Conservation (phyloP, 2,797 vertebrate species). For the Poeciliopsis gracilis region DNA sequence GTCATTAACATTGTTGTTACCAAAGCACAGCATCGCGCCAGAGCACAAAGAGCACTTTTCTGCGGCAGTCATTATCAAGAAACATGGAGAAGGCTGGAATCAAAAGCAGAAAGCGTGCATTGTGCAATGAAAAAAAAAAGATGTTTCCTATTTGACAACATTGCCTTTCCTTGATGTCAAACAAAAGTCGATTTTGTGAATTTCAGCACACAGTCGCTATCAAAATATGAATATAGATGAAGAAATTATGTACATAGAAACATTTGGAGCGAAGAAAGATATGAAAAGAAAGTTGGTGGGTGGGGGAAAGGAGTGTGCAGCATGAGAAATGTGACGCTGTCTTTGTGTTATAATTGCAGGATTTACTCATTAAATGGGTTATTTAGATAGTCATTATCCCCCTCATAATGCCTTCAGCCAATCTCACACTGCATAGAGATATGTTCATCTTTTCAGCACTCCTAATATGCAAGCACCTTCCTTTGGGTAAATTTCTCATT, state of each 20-base stretch:
- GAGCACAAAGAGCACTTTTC: constrained; percentile 61
- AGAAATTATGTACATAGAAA: constrained; percentile 33
- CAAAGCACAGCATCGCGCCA: constrained; percentile 43
- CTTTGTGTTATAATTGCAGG: constrained; percentile 46
- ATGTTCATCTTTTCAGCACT: constrained; percentile 48
- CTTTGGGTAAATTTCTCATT: constrained; percentile 74
- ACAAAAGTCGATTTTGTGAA: constrained; percentile 22
- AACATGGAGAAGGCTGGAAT: constrained; percentile 41
- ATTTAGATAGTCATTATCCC: constrained; percentile 44
- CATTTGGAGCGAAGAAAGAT: constrained; percentile 9
- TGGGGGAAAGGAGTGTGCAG: constrained; percentile 9
- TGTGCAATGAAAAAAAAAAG: constrained; percentile 38
- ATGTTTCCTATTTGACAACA: constrained; percentile 24
- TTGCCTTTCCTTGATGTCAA: constrained; percentile 40
- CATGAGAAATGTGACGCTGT: constrained; percentile 24
- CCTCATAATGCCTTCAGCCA: constrained; percentile 33
- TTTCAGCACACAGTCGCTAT: neutral
- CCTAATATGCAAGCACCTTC: constrained; percentile 62
- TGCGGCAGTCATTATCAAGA: constrained; percentile 51
- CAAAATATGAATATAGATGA: constrained; percentile 30
- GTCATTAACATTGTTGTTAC: constrained; percentile 63
- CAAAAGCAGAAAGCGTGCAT: constrained; percentile 34
- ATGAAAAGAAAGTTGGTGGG: constrained; percentile 6
- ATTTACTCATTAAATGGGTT: constrained; percentile 43
- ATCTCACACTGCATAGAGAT: constrained; percentile 42